Evolutionary conservation across 2,113 vertebrate species (phyloP), one percentile per base, ranked within the genome.

Genomic region (Leptocoma aspasia): DNA sequence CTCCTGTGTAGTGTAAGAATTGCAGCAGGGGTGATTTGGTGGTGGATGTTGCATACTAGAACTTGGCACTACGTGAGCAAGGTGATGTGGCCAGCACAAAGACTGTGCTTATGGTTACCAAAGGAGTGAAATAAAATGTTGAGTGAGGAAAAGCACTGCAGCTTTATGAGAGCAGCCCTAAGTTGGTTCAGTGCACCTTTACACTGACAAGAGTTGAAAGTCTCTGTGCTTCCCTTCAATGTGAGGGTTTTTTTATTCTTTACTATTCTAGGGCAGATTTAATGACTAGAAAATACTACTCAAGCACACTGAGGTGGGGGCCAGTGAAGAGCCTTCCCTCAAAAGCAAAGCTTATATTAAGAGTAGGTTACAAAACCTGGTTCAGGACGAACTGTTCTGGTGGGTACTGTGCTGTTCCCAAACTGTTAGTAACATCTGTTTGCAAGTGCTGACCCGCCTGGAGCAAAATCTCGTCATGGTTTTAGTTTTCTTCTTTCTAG

Each of bases 381-480:
- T 49, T 89, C 44, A 57, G 78, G 82, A 94, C 73, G 71, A 72
- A 15, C 52, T 91, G 77, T 95, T 85, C 91, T 82, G 61, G 13
- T 89, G 42, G 66, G 44, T 64, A 8, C 37, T 21, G 50, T 92
- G 53, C 77, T 78, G 20, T 79, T 85, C 66, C 66, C 4, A 5
- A 68, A 19, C 39, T 1, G 1, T 33, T 77, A 13, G 33, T 73
- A 71, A 89, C 69, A 82, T 90, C 75, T 94, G 82, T 72, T 95
- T 53, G 21, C 45, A 65, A 82, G 66, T 59, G 39, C 22, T 94
- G 78, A 70, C 45, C 82, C 3, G 13, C 8, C 42, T 73, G 47
- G 22, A 65, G 68, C 59, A 89, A 87, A 72, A 61, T 76, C 17
- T 60, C 73, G 28, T 50, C 35, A 42, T 8, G 3, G 6, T 68